These are phyloP conservation scores for Sinocyclocheilus maitianheensis DNA, from an alignment of 2,113 vertebrate species.

Conservation along the genomic window DNA sequence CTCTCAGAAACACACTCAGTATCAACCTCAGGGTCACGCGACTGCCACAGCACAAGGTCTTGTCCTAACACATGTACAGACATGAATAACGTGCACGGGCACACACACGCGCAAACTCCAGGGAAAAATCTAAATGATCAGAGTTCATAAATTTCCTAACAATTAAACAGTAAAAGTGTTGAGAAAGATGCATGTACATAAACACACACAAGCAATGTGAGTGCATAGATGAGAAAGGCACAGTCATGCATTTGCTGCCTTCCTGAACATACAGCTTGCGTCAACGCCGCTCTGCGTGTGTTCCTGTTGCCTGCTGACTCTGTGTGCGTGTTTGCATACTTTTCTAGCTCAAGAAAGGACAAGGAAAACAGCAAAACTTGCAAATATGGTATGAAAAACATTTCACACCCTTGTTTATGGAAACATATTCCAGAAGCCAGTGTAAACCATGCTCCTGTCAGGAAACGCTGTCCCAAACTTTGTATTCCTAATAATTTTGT, in stretches of 20 bases:
- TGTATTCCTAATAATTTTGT: not conserved
- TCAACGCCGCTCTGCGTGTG: constrained; percentile 38
- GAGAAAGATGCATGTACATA: not conserved
- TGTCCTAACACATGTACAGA: not conserved
- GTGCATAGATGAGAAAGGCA: constrained; percentile 13
- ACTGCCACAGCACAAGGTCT: not conserved
- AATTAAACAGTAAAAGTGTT: not conserved
- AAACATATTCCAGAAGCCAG: not conserved
- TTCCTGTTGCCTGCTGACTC: constrained; percentile 45
- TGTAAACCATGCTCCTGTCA: not conserved
- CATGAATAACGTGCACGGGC: not conserved
- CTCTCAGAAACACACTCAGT: constrained; percentile 5
- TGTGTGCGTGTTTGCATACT: constrained; percentile 17
- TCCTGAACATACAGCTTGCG: constrained; percentile 51
- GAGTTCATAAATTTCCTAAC: not conserved
- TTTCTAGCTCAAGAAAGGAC: constrained; percentile 18
- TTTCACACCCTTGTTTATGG: constrained; percentile 24
- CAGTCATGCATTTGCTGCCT: constrained; percentile 45
- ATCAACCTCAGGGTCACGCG: not conserved
- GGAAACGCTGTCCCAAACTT: not conserved
- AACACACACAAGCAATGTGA: not conserved
- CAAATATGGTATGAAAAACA: constrained; percentile 1
- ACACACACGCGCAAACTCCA: too few relatives aligned
- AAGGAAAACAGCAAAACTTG: not conserved
- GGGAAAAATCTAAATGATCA: not conserved